These are phyloP conservation scores for Pammene aurita DNA, from an alignment of 2,888 invertebrate species.

Conservation along the genomic window DNA sequence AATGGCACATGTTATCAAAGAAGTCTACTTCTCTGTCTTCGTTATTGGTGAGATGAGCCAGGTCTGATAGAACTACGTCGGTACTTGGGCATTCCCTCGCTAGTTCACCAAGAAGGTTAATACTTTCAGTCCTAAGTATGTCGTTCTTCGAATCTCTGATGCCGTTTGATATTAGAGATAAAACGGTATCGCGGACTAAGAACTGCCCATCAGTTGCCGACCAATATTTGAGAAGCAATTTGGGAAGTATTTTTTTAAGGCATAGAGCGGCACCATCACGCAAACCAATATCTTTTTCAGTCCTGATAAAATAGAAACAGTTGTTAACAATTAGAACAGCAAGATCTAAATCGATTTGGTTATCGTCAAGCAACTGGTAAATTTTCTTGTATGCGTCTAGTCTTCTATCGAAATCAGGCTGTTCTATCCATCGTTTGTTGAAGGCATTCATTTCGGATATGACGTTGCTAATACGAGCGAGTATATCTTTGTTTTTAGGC, in stretches of 20 bases:
- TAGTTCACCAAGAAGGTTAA: slow-evolving; percentile 90
- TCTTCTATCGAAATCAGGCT: slow-evolving; percentile 94
- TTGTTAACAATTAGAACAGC: slow-evolving; percentile 91
- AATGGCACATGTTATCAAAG: slow-evolving; percentile 95
- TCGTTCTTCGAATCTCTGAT: slow-evolving; percentile 88
- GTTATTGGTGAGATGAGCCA: slow-evolving; percentile 86
- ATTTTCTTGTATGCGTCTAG: slow-evolving; percentile 90
- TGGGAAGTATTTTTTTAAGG: slow-evolving; percentile 87
- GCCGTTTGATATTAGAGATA: slow-evolving; percentile 88
- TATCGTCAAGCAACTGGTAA: slow-evolving; percentile 76
- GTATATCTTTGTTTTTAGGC: slow-evolving; percentile 62
- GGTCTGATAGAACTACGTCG: slow-evolving; percentile 88
- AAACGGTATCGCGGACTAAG: slow-evolving; percentile 88
- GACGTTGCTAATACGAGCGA: slow-evolving; percentile 81
- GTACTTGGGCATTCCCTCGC: slow-evolving; percentile 87
- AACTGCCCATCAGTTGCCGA: slow-evolving; percentile 84
- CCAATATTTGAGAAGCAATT: slow-evolving; percentile 83
- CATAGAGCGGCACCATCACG: slow-evolving; percentile 90
- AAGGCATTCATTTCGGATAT: slow-evolving; percentile 91
- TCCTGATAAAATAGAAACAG: slow-evolving; percentile 89
- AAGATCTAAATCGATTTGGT: slow-evolving; percentile 84
- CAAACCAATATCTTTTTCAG: slow-evolving; percentile 92
- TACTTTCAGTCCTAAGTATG: slow-evolving; percentile 89
- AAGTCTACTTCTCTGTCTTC: slow-evolving; percentile 94
- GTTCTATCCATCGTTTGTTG: slow-evolving; percentile 94